Base-by-base conservation (phyloP, 2,113 vertebrate genomes). In the Malurus melanocephalus region DNA sequence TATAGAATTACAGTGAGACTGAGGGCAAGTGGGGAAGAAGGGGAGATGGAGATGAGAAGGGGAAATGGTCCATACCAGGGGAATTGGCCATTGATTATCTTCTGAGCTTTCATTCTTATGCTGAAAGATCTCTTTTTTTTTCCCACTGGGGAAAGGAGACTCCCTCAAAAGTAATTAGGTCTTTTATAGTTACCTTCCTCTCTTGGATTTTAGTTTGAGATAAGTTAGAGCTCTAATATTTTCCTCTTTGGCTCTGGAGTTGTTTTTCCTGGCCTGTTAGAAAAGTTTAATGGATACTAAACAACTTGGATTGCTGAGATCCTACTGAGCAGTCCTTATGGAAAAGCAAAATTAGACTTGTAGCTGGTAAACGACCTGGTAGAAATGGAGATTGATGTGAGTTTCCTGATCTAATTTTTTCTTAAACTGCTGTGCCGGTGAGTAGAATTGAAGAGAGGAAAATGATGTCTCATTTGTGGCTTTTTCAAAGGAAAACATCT, bases 361-460 rank as follows among this genome's bases (percentile, higher is more conserved):
- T 42, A 66, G 60, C 91, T 91, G 72, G 52, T 87, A 55, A 68
- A 48, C 67, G 59, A 59, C 35, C 12, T 78, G 5, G 46, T 24
- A 74, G 81, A 85, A 85, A 84, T 48, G 52, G 78, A 93, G 78
- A 89, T 64, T 56, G 86, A 65, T 88, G 80, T 0, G 8, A 88
- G 27, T 86, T 79, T 91, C 88, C 88, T 87, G 53, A 67, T 81
- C 20, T 74, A 8, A 59, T 93, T 86, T 88, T 91, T 85, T 21
- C 79, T 85, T 76, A 53, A 92, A 61, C 64, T 71, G 5, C 71
- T 82, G 35, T 66, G 48, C 86, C 86, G 10, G 56, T 81, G 40
- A 61, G 64, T 49, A 55, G 81, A 77, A 62, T 16, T 42, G 65
- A 51, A 80, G 46, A 77, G 66, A 24, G 48, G 61, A 40, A 71